Conservation (phyloP, 2,888 invertebrate species). For the Bugula neritina region DNA sequence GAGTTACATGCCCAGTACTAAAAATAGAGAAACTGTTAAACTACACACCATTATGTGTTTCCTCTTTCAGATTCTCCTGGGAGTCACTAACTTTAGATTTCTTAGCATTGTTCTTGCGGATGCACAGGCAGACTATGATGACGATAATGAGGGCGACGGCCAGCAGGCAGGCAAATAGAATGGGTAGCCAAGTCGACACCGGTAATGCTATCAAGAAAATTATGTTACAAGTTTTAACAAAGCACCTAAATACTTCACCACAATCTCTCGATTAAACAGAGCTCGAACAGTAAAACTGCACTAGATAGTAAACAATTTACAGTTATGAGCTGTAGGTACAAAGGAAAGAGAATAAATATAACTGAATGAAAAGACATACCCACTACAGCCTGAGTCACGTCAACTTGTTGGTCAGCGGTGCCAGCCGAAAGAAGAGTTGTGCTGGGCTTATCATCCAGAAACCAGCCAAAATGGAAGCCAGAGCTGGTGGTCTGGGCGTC, state of each 20-base stretch:
- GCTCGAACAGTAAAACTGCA: too few species aligned
- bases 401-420: not conserved
- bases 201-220: too few species aligned
- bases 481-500: not conserved
- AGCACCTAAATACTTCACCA: too few species aligned
- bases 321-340: too few species aligned
- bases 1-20: too few species aligned
- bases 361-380: too few species aligned
- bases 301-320: too few species aligned
- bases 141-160: not conserved
- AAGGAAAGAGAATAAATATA: too few species aligned
- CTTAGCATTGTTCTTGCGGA: conserved; percentile 2
- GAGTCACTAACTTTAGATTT: conserved; percentile 1
- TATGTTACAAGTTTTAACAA: too few species aligned
- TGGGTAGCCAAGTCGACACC: not conserved
- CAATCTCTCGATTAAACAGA: too few species aligned
- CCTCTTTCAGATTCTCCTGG: not conserved
- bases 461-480: conserved; percentile 8
- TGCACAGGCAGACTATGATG: not conserved
- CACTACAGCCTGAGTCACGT: too few species aligned
- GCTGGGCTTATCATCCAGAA: not conserved
- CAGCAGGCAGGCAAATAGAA: not conserved
- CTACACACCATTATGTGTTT: not conserved
- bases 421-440: not conserved
- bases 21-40: too few species aligned